phyloP scores from a whole-genome alignment of 1,140 invertebrate genomes.

The Trypoxylus dichotomus region DNA sequence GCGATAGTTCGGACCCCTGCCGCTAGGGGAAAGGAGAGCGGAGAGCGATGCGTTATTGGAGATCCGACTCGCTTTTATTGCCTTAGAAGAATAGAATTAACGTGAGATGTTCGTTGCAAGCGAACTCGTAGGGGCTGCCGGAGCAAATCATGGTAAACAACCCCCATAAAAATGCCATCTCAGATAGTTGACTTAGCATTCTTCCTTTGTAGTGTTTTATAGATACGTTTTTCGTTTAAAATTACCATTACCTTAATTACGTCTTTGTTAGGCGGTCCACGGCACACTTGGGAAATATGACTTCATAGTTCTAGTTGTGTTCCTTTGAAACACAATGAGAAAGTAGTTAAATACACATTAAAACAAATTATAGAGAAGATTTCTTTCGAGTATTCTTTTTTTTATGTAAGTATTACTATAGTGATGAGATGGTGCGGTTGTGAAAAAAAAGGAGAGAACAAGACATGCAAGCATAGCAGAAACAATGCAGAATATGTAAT shows the following conservation, averaged over 20 bases:
- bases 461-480: not conserved
- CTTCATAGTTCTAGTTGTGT: constrained; percentile 24
- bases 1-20: constrained; percentile 30
- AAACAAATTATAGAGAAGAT: constrained; percentile 3
- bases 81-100: constrained; percentile 33
- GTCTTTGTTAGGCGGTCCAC: not conserved
- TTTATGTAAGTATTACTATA: not conserved
- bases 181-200: constrained; percentile 11
- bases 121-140: not conserved
- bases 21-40: not conserved
- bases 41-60: not conserved
- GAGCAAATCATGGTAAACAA: constrained; percentile 31
- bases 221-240: constrained; percentile 21
- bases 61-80: constrained; percentile 31
- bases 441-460: not conserved
- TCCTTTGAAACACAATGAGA: not conserved
- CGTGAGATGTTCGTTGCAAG: not conserved
- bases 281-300: constrained; percentile 28
- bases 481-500: not conserved
- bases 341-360: constrained; percentile 18
- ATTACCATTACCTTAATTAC: constrained; percentile 24
- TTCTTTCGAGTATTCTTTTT: not conserved
- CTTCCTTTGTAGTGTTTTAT: constrained; percentile 23
- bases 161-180: constrained; percentile 28
- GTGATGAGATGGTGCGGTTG: not conserved